Conservation (phyloP, 2,797 vertebrate species). For the Fratercula arctica region DNA sequence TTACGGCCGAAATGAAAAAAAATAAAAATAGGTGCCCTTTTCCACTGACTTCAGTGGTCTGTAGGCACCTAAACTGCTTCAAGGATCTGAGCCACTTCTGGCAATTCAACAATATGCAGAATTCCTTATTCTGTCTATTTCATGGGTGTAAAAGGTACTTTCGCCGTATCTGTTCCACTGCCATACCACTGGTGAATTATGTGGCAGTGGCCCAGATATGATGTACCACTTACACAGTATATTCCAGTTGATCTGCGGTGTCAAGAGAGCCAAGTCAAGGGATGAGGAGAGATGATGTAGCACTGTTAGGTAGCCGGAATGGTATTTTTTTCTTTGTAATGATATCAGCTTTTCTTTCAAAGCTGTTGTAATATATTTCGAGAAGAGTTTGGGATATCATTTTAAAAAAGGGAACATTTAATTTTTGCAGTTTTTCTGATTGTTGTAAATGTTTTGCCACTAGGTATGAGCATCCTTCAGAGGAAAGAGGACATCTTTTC, state of each 20-base stretch:
- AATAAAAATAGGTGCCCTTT: not conserved
- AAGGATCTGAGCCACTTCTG: not conserved
- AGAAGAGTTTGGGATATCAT: not conserved
- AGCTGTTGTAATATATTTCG: not conserved
- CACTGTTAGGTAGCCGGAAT: not conserved
- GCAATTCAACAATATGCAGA: not conserved
- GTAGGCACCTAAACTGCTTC: not conserved
- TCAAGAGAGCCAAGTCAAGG: not conserved
- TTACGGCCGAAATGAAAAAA: not conserved
- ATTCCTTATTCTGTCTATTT: not conserved
- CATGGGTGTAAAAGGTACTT: not conserved
- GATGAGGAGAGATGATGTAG: not conserved
- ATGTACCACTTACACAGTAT: not conserved
- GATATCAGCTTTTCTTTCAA: not conserved
- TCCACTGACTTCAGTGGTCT: not conserved
- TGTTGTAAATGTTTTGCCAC: constrained; percentile 32
- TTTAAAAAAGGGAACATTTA: not conserved
- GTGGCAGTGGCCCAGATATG: not conserved
- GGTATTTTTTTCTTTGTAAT: not conserved
- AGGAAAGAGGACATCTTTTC: constrained; percentile 86
- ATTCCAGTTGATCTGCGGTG: not conserved
- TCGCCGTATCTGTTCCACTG: not conserved
- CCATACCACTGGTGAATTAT: not conserved
- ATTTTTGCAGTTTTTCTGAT: not conserved
- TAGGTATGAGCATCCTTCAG: constrained; percentile 89